A percentile compares a stretch with the other conserved stretches of the same genome.
Evolutionary conservation across 1,140 invertebrate genomes (phyloP).

Genomic region (Plodia interpunctella): DNA sequence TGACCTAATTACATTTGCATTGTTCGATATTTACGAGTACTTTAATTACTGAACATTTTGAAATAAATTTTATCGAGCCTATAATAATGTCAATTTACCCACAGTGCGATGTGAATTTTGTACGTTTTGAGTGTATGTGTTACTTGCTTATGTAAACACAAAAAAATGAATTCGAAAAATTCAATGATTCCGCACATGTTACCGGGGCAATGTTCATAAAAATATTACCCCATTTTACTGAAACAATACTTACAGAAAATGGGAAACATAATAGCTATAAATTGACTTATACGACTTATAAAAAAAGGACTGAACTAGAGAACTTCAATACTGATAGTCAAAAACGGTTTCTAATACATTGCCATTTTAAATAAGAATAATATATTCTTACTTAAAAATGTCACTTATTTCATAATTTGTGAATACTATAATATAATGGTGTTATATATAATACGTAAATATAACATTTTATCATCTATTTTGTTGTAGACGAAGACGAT

Average conservation of each 20-base stretch:
- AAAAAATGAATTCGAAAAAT: constrained; percentile 23
- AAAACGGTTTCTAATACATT: too few species aligned
- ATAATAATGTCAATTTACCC: background rate
- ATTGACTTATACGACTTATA: constrained; percentile 45
- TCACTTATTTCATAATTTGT: too few species aligned
- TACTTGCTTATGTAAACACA: constrained; percentile 7
- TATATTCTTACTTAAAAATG: too few species aligned
- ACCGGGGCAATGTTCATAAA: constrained; percentile 26
- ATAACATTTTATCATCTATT: constrained; percentile 12
- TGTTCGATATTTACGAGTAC: background rate
- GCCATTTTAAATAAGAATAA: too few species aligned
- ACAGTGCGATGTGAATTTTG: background rate
- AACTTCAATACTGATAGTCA: too few species aligned
- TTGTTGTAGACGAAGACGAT: constrained; percentile 21
- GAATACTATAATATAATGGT: too few species aligned
- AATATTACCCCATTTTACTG: constrained; percentile 20
- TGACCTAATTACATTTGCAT: background rate
- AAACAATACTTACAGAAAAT: constrained; percentile 33
- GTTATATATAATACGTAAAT: too few species aligned
- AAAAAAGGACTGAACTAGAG: constrained; percentile 34
- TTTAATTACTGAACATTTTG: background rate
- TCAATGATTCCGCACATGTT: constrained; percentile 27
- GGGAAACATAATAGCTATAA: constrained; percentile 46
- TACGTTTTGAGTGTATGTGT: background rate
- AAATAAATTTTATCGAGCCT: background rate